Percentiles rank a stretch among this genome's conserved stretches.
Evolutionary conservation across 2,888 invertebrate genomes (phyloP).

Genomic region (Drosophila limbata): DNA sequence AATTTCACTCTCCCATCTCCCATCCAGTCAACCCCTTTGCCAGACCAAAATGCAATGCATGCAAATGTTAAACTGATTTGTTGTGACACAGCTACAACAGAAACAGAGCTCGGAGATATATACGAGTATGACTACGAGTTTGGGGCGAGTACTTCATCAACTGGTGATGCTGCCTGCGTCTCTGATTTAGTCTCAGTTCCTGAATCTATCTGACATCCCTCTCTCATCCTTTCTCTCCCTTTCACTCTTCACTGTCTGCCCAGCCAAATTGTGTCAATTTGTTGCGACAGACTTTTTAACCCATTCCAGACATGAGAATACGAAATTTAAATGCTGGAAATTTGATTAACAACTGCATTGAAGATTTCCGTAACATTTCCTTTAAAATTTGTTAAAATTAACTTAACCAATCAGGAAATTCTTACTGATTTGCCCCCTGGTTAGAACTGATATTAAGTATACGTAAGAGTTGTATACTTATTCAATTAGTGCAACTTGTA

Average conservation of each 20-base stretch:
- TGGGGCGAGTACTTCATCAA: conserved; percentile 46
- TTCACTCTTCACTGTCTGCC: background rate
- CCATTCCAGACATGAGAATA: conserved; percentile 6
- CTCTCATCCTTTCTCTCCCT: background rate
- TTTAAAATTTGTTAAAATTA: background rate
- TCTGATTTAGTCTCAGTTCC: conserved; percentile 11
- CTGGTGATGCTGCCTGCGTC: conserved; percentile 19
- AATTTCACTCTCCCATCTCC: conserved; percentile 27
- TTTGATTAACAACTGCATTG: background rate
- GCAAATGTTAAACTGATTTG: conserved; percentile 78
- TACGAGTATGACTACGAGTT: conserved; percentile 24
- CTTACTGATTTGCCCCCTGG: background rate
- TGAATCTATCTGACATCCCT: background rate
- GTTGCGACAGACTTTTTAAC: conserved; percentile 40
- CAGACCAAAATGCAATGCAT: conserved; percentile 70
- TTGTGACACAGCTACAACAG: conserved; percentile 64
- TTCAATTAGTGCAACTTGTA: conserved; percentile 13
- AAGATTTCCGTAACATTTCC: background rate
- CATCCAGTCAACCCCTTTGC: background rate
- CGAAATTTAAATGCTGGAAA: background rate
- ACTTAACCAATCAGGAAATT: conserved; percentile 1
- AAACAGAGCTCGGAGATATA: conserved; percentile 29
- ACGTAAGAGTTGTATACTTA: conserved; percentile 1
- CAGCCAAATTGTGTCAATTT: conserved; percentile 55
- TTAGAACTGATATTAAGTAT: background rate